These are phyloP conservation scores for Ctenopoma kingsleyae DNA, from an alignment of 2,797 vertebrate genomes.

Conservation along the genomic window DNA sequence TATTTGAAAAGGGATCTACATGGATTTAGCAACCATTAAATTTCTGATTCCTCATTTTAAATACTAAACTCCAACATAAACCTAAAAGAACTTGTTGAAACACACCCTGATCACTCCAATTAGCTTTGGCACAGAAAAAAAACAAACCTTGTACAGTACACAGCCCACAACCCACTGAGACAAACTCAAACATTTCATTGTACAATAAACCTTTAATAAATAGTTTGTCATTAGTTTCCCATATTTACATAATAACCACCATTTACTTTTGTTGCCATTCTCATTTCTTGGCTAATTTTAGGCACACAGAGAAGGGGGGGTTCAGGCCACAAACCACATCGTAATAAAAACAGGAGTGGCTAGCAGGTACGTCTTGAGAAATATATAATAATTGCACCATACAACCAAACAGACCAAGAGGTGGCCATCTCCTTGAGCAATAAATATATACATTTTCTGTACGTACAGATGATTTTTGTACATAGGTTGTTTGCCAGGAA, in stretches of 20 bases:
- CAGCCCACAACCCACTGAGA: constrained; percentile 38
- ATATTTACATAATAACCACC: constrained; percentile 87
- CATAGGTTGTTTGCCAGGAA: constrained; percentile 64
- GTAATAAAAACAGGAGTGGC: constrained; percentile 81
- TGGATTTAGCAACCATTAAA: constrained; percentile 20
- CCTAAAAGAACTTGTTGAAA: not conserved
- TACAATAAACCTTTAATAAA: constrained; percentile 91
- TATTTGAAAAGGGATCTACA: constrained; percentile 24
- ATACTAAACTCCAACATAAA: not conserved
- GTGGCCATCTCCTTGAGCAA: constrained; percentile 66
- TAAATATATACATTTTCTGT: constrained; percentile 76
- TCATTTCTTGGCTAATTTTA: constrained; percentile 86
- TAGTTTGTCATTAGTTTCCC: constrained; percentile 88
- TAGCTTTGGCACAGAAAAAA: constrained; percentile 1
- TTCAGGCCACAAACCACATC: constrained; percentile 83
- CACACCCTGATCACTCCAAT: not conserved
- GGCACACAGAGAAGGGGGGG: constrained; percentile 83
- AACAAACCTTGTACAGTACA: not conserved
- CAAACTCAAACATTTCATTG: constrained; percentile 66
- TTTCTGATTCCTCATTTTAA: not conserved
- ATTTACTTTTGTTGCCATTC: constrained; percentile 80
- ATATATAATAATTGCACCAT: constrained; percentile 70
- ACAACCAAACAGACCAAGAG: constrained; percentile 71
- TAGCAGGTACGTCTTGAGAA: constrained; percentile 75
- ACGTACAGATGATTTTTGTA: constrained; percentile 67